A percentile compares a stretch with the other conserved stretches of the same genome.
phyloP scores from a whole-genome alignment of 2,113 vertebrate species.

The Cynocephalus volans region DNA sequence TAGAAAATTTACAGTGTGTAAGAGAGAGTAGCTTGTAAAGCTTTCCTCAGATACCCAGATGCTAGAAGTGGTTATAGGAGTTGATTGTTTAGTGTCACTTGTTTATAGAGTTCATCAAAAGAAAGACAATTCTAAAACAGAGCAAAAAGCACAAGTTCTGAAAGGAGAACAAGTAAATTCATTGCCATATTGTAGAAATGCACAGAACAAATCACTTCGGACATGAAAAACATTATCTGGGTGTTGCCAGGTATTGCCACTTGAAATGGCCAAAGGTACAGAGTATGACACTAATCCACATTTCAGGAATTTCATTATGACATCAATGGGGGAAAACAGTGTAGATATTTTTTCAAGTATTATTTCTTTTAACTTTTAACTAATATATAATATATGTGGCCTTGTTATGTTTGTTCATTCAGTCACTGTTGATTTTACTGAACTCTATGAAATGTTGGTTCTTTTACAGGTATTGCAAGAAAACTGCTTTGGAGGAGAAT shows the following conservation, averaged over 20 bases:
- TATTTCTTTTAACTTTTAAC: background rate
- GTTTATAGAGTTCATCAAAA: background rate
- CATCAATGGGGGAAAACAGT: background rate
- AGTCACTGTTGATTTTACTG: background rate
- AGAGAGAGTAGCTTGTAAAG: background rate
- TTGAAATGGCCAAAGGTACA: background rate
- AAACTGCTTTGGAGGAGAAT: background rate
- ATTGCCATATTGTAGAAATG: background rate
- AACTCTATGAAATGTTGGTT: background rate
- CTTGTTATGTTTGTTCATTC: constrained; percentile 10
- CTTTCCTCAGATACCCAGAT: background rate
- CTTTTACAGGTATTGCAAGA: background rate
- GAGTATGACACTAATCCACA: background rate
- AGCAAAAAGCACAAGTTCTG: background rate
- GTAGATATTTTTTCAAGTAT: background rate
- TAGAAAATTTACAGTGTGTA: background rate
- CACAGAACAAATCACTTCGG: background rate
- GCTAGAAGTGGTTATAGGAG: background rate
- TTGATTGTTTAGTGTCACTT: background rate
- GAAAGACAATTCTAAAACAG: background rate
- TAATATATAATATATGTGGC: background rate
- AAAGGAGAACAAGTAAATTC: background rate
- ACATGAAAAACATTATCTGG: background rate
- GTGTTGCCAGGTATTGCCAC: background rate
- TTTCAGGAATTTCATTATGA: background rate